Base-by-base conservation (phyloP, 2,113 vertebrate genomes). In the Trematocara nigrifrons region DNA sequence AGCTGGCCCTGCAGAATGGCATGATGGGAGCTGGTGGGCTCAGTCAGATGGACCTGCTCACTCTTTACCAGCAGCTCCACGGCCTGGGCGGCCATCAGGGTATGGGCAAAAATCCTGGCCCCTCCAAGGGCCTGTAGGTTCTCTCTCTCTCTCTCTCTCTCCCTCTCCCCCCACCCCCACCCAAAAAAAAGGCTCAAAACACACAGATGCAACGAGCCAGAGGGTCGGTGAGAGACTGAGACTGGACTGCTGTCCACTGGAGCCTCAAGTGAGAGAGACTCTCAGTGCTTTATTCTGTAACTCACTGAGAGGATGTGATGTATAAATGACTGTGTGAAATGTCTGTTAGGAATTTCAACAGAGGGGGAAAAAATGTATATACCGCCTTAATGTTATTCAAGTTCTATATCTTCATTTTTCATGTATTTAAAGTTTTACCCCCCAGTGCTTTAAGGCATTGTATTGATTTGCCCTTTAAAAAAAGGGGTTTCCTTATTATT, bases 31-130 rank as follows among this genome's bases (percentile, higher is more conserved):
- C 49, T 2, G 22, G 84, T 2, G 93, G 93, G 45, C 92, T 96
- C 83, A 96, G 82, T 86, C 96, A 98, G 95, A 98, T 99, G 95
- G 98, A 99, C 89, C 96, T 99, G 95, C 96, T 98, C 95, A 97
- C 97, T 89, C 96, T 99, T 92, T 99, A 99, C 96, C 98, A 99
- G 95, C 97, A 97, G 88, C 95, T 97, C 66, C 97, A 97, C 0
- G 97, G 97, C 3, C 87, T 98, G 77, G 15, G 96, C 95, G 80
- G 85, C 49, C 89, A 84, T 83, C 93, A 97, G 96, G 83, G 96
- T 86, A 91, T 98, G 95, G 96, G 97, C 96, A 99, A 99, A 96
- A 98, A 96, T 95, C 97, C 98, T 22, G 98, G 98, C 92, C 97
- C 98, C 88, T 98, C 98, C 89, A 98, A 97, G 96, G 98, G 97